phyloP scores from a whole-genome alignment of 2,888 invertebrate species.

The Galeruca laticollis region DNA sequence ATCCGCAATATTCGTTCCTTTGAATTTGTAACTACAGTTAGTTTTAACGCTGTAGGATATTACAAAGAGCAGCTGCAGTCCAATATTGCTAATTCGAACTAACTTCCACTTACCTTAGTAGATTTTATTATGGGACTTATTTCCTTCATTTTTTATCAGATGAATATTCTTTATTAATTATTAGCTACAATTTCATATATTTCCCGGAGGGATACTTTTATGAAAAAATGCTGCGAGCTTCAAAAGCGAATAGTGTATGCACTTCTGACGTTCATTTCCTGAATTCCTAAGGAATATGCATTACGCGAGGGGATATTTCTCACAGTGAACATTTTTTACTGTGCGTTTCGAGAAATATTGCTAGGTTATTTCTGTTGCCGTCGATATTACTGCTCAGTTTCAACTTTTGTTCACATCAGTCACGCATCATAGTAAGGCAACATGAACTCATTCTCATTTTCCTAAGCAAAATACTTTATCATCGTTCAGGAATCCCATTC shows the following conservation, averaged over 20 bases:
- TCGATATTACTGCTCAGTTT: conserved; percentile 12
- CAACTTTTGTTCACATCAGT: neutral
- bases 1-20: too few relatives aligned
- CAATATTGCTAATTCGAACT: too few relatives aligned
- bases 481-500: conserved; percentile 28
- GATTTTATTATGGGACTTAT: too few relatives aligned
- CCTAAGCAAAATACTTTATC: conserved; percentile 32
- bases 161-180: neutral
- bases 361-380: conserved; percentile 2
- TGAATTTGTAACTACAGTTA: too few relatives aligned
- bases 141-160: too few relatives aligned
- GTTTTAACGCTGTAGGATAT: too few relatives aligned
- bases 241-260: neutral
- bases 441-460: conserved; percentile 21
- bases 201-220: neutral
- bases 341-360: neutral
- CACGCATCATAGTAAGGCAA: conserved; percentile 31
- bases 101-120: too few relatives aligned
- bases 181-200: neutral
- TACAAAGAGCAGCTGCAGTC: too few relatives aligned
- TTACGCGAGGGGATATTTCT: neutral
- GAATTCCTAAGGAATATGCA: neutral
- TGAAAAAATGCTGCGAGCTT: neutral
- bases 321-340: neutral
- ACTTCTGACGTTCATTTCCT: neutral